phyloP scores from a whole-genome alignment of 2,888 invertebrate genomes.

The Lydus trimaculatus region DNA sequence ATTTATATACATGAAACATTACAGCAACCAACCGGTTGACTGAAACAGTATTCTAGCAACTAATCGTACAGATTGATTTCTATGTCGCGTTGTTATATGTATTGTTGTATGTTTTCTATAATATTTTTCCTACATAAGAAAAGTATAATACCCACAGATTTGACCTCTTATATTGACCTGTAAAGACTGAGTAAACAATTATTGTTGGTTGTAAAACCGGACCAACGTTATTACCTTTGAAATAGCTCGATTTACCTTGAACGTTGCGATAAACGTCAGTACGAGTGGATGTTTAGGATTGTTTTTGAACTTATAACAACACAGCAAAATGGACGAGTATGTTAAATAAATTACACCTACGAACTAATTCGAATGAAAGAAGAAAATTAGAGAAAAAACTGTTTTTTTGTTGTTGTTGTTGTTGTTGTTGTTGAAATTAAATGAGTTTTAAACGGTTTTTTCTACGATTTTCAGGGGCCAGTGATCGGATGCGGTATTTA shows the following conservation, averaged over 20 bases:
- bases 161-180: background rate
- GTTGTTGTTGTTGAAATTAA: background rate
- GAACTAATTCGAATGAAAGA: background rate
- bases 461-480: background rate
- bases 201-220: slow-evolving; percentile 2
- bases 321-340: background rate
- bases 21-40: background rate
- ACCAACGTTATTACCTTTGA: background rate
- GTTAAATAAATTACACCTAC: background rate
- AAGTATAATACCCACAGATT: background rate
- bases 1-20: background rate
- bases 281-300: background rate
- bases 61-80: background rate
- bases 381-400: background rate
- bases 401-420: too few relatives aligned
- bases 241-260: slow-evolving; percentile 2
- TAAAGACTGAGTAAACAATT: background rate
- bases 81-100: background rate
- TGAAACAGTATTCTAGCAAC: background rate
- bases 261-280: slow-evolving; percentile 2
- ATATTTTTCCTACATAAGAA: background rate
- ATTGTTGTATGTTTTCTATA: background rate
- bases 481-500: background rate
- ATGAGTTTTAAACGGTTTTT: background rate
- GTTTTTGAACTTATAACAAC: background rate